phyloP scores from a whole-genome alignment of 2,797 vertebrate species.

The Chelon labrosus region DNA sequence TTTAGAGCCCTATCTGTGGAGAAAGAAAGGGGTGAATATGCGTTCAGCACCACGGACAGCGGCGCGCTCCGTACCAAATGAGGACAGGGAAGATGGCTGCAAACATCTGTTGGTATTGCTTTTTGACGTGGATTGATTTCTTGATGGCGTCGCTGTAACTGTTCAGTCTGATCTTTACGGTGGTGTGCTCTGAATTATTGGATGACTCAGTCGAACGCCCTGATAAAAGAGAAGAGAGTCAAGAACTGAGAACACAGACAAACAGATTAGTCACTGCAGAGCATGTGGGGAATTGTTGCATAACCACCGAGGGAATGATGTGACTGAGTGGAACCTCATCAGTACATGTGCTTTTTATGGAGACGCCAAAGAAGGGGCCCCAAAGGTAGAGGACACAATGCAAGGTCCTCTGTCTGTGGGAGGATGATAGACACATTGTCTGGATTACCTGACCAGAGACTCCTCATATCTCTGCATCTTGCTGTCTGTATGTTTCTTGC shows the following conservation, averaged over 20 bases:
- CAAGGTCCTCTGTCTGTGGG: not conserved
- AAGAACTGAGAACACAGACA: constrained; percentile 23
- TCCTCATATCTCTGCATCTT: constrained; percentile 11
- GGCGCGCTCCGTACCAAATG: not conserved
- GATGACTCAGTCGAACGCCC: constrained; percentile 17
- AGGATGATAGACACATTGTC: not conserved
- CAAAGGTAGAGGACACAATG: not conserved
- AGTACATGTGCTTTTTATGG: not conserved
- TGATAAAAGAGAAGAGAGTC: constrained; percentile 11
- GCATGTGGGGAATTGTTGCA: constrained; percentile 13
- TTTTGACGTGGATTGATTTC: not conserved
- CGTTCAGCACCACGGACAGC: constrained; percentile 56
- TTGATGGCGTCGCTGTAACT: not conserved
- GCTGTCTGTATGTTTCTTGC: not conserved
- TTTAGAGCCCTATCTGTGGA: not conserved
- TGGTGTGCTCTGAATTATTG: constrained; percentile 25
- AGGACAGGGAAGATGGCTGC: not conserved
- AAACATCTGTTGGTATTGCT: not conserved
- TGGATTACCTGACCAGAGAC: constrained; percentile 2
- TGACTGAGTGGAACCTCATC: not conserved
- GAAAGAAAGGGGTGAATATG: not conserved
- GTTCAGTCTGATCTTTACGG: constrained; percentile 8
- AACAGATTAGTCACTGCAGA: constrained; percentile 17
- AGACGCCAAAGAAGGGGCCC: constrained; percentile 12
- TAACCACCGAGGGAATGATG: constrained; percentile 15